Conservation (phyloP, 2,888 invertebrate genomes). For the Horisme vitalbata region DNA sequence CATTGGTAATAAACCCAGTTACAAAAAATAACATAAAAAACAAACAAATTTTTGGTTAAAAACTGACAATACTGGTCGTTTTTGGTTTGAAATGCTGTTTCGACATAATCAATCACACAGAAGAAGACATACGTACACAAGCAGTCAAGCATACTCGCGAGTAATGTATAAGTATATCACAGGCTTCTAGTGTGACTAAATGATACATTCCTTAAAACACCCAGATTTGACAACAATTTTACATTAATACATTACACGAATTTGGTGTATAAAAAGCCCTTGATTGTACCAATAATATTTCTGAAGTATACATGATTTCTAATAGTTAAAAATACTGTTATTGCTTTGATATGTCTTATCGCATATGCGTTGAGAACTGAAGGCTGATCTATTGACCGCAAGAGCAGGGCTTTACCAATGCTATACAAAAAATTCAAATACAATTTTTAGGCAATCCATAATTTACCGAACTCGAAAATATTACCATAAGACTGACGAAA, state of each 20-base stretch:
- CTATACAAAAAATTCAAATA: slow-evolving; percentile 69
- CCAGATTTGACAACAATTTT: slow-evolving; percentile 40
- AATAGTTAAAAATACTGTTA: slow-evolving; percentile 51
- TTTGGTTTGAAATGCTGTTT: slow-evolving; percentile 59
- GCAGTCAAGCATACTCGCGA: slow-evolving; percentile 66
- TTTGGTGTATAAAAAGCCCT: slow-evolving; percentile 50
- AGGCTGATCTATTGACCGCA: slow-evolving; percentile 54
- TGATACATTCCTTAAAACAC: slow-evolving; percentile 64
- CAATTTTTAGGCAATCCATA: slow-evolving; percentile 71
- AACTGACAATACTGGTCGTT: slow-evolving; percentile 76
- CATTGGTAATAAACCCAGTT: slow-evolving; percentile 65
- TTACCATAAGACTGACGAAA: slow-evolving; percentile 74
- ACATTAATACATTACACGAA: slow-evolving; percentile 42
- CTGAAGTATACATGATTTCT: slow-evolving; percentile 28
- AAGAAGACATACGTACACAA: slow-evolving; percentile 65
- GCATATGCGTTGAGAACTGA: slow-evolving; percentile 50
- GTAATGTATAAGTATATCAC: slow-evolving; percentile 72
- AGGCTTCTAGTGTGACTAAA: slow-evolving; percentile 77
- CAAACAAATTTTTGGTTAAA: slow-evolving; percentile 68
- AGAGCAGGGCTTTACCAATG: slow-evolving; percentile 70
- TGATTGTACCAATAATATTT: slow-evolving; percentile 32
- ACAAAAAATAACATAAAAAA: slow-evolving; percentile 47
- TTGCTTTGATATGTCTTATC: slow-evolving; percentile 76
- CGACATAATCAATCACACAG: slow-evolving; percentile 55
- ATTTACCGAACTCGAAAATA: slow-evolving; percentile 56